Conservation (phyloP, 2,113 vertebrate genomes). For the Tachysurus vachellii region DNA sequence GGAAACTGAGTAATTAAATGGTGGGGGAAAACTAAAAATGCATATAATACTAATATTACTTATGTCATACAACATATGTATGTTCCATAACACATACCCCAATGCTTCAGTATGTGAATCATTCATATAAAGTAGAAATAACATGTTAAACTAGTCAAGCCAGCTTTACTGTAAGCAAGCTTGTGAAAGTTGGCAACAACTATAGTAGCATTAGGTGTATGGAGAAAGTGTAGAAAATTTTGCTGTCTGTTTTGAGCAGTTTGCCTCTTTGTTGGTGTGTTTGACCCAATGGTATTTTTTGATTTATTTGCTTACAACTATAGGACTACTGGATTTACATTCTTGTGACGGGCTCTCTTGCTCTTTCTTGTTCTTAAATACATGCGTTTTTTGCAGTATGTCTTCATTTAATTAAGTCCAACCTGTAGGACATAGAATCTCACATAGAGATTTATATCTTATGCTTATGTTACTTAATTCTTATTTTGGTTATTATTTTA, state of each 20-base stretch:
- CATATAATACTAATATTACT: not conserved
- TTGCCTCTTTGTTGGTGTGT: not conserved
- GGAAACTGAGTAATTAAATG: not conserved
- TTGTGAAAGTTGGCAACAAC: not conserved
- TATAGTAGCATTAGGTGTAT: not conserved
- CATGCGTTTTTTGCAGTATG: not conserved
- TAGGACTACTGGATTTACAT: not conserved
- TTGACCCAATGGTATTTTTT: not conserved
- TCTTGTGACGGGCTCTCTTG: not conserved
- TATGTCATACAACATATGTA: not conserved
- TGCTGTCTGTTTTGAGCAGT: not conserved
- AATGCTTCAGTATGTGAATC: not conserved
- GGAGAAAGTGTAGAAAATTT: not conserved
- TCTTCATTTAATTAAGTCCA: not conserved
- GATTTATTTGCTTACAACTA: not conserved
- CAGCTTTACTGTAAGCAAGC: not conserved
- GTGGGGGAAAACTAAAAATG: not conserved
- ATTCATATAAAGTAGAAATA: not conserved
- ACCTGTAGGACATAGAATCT: not conserved
- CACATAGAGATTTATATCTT: not conserved
- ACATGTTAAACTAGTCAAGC: not conserved
- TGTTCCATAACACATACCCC: not conserved
- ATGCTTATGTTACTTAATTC: not conserved
- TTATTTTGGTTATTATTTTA: not conserved
- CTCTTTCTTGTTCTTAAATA: not conserved